Base-by-base conservation (phyloP, 64 coral and sea anemone genomes). In the Stichodactyla helianthus region DNA sequence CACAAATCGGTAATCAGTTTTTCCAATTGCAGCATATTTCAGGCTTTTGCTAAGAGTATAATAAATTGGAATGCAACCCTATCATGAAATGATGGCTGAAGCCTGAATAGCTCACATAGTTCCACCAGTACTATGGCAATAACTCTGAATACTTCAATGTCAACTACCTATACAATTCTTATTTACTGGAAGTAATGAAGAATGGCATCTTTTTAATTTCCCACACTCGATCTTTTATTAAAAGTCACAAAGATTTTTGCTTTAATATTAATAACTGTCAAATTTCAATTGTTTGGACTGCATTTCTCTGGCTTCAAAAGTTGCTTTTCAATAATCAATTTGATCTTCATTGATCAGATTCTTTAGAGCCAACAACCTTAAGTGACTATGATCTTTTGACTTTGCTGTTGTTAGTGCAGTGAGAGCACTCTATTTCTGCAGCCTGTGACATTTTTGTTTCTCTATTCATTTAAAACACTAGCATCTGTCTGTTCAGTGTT, bases 41-140 rank as follows among this genome's bases (percentile, higher is more conserved):
- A 81, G 78, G 78, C 78, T 81, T 81, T 81, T 81, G 78, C 78
- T 81, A 81, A 81, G 78, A 81, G 78, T 81, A 81, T 81, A 81
- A 81, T 54, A 54, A 81, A 51, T 23, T n/a, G 50, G 78, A 52
- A 81, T 81, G 35, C 78, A 81, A 81, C 35, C 31, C 5, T 51
- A 52, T 81, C 52, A 50, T 81, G 52, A 81, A 51, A 20, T 54
- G 78, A 81, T 81, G 52, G 25, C 18, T 52, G 52, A 51, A 81
- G 52, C 14, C 50, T 52, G 78, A 81, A 81, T 81, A 81, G 50
- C 52, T 52, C 5, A 22, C 78, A 81, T 81, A 81, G 1, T 52
- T 51, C 15, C 78, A 9, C 2, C 8, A 12, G 2, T 71, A 19
- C 78, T 81, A 81, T 52, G 20, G 50, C 52, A 7, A 81, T 81